phyloP scores from a whole-genome alignment of 30 jellyfish, hydroid and myxozoan species.

The Chrysaora quinquecirrha region DNA sequence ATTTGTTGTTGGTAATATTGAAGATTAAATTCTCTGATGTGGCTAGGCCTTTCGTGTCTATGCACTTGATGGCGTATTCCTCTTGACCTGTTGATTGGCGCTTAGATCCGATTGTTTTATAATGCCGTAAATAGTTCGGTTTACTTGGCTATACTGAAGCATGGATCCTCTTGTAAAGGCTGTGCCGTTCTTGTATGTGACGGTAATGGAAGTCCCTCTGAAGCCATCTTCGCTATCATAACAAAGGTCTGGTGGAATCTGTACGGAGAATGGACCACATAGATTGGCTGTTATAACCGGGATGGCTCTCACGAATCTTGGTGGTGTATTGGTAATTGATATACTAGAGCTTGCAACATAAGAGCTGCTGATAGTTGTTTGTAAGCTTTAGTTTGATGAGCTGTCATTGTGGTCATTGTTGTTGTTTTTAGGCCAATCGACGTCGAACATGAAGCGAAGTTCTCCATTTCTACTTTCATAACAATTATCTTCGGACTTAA shows the following conservation, averaged over 20 bases:
- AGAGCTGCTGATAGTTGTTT: too few species aligned
- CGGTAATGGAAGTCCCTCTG: neutral
- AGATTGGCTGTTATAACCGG: slow-evolving; percentile 1
- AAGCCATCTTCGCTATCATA: slow-evolving; percentile 51
- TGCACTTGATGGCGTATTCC: slow-evolving; percentile 14
- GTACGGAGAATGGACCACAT: slow-evolving; percentile 48
- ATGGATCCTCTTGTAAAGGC: slow-evolving; percentile 21
- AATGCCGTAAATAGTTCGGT: slow-evolving; percentile 52
- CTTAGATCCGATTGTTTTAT: slow-evolving; percentile 19
- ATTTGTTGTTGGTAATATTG: neutral
- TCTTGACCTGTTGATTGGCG: slow-evolving; percentile 24
- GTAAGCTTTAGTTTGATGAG: too few species aligned
- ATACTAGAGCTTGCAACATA: neutral
- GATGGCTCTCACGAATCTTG: slow-evolving; percentile 9
- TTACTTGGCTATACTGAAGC: slow-evolving; percentile 34
- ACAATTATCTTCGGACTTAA: slow-evolving; percentile 34
- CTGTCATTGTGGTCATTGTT: neutral
- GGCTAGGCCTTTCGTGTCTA: slow-evolving; percentile 29
- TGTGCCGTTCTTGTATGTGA: slow-evolving; percentile 55
- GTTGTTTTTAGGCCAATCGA: neutral
- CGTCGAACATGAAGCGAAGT: neutral
- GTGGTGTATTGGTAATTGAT: slow-evolving; percentile 17
- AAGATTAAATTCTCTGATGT: slow-evolving; percentile 9
- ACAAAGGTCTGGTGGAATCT: slow-evolving; percentile 40
- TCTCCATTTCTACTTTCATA: neutral